phyloP scores from a whole-genome alignment of 2,888 invertebrate species.

The Scrobipalpa atriplicella region DNA sequence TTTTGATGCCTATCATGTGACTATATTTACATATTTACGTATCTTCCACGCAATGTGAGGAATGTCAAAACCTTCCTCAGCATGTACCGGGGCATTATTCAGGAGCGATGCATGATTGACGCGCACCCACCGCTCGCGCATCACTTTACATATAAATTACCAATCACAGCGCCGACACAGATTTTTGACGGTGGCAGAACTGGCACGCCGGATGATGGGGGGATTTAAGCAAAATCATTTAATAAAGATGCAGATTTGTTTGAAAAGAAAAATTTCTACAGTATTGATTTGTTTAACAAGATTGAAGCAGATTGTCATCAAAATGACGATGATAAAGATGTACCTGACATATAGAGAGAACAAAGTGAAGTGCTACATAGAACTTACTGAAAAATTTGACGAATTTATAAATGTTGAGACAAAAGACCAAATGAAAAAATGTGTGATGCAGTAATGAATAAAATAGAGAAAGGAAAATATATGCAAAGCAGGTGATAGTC shows the following conservation, averaged over 20 bases:
- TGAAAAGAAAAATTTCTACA: too few species aligned
- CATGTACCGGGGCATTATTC: slow-evolving; percentile 38
- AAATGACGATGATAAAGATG: background rate
- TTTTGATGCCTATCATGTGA: too few species aligned
- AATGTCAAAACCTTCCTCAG: slow-evolving; percentile 23
- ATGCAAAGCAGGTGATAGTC: background rate
- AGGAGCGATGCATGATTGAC: slow-evolving; percentile 57
- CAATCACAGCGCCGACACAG: slow-evolving; percentile 56
- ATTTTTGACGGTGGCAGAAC: slow-evolving; percentile 25
- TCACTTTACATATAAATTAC: slow-evolving; percentile 79
- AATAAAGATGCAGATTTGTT: too few species aligned
- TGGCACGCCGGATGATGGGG: background rate
- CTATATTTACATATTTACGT: too few species aligned
- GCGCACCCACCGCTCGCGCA: slow-evolving; percentile 58
- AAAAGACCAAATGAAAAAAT: background rate
- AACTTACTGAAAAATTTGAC: background rate
- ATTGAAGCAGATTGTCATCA: background rate
- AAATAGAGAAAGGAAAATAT: background rate
- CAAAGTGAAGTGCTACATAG: too few species aligned
- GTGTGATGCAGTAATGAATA: background rate
- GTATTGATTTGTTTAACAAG: background rate
- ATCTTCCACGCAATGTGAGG: background rate
- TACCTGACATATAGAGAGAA: too few species aligned
- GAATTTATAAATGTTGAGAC: background rate
- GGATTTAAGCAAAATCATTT: too few species aligned